phyloP scores from a whole-genome alignment of 2,888 invertebrate species.

The Phytoseiulus persimilis region DNA sequence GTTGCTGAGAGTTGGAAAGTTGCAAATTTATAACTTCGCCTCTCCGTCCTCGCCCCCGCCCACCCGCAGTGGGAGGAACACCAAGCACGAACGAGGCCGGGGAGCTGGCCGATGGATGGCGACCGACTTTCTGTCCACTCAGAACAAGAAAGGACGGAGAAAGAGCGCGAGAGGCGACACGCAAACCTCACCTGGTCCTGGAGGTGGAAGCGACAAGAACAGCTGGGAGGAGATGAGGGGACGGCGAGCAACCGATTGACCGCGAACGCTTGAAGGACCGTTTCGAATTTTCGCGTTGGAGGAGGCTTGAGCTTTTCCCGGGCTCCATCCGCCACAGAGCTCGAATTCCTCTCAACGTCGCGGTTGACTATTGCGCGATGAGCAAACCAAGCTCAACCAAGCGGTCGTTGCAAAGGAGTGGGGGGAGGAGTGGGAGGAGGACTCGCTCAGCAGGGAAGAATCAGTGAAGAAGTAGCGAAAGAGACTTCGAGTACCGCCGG shows the following conservation, averaged over 20 bases:
- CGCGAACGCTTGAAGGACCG: background rate
- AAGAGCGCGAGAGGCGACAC: background rate
- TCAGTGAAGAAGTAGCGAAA: background rate
- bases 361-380: background rate
- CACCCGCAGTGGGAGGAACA: background rate
- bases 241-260: background rate
- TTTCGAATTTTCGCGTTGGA: background rate
- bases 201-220: background rate
- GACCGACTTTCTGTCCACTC: background rate
- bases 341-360: background rate
- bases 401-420: background rate
- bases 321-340: background rate
- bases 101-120: background rate
- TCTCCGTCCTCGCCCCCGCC: background rate
- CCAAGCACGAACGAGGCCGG: background rate
- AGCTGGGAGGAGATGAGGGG: background rate
- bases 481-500: background rate
- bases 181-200: background rate
- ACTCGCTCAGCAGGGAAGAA: too few species aligned
- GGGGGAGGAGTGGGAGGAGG: background rate
- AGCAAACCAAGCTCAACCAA: background rate
- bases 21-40: background rate
- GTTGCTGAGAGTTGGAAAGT: background rate
- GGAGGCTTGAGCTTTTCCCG: background rate
- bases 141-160: background rate